Evolutionary conservation across 2,888 invertebrate genomes (phyloP), one percentile per base, ranked within the genome.

Genomic region (Mongoloraphidia duomilia): DNA sequence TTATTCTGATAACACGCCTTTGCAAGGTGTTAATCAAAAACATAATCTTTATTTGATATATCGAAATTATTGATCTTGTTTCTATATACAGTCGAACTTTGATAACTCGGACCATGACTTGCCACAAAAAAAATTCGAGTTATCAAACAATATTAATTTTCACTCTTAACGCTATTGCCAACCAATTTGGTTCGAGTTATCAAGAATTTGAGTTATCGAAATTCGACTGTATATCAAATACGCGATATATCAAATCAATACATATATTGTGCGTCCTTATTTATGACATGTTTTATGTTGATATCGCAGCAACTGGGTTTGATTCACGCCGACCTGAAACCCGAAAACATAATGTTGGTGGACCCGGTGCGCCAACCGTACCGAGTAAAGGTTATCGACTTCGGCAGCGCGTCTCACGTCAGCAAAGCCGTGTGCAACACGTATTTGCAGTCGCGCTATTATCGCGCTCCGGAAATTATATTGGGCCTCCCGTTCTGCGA

Each of bases 341-440:
- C 98, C 13, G 98, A 99, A 73, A 99, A 99, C 73, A 99, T 99
- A 66, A 99, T 99, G 98, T 72, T 99, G 69, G 97, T 98, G 58
- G 97, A 99, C 72, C 98, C 97, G 43, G 86, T 87, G 51, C 82
- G 96, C 56, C 95, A 96, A 68, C 98, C 98, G 2, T 99, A 96
- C 73, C 80, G 97, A 57, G 97, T 99, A 50, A 98, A 98, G 77
- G 98, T 96, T 45, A 99, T 99, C 62, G 98, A 98, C 77, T 98
- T 98, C 73, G 98, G 98, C 58, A 96, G 95, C 64, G 98, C 98
- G 48, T 95, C 95, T 52, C 97, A 98, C 70, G 95, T 97, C 59
- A 94, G 94, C 70, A 98, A 99, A 73, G 97, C 97, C 11, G 96
- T 99, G 45, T 97, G 97, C 72, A 98, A 98, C 65, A 99, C 98